phyloP scores from a whole-genome alignment of 2,888 invertebrate genomes.

The Ennomos quercinarius region DNA sequence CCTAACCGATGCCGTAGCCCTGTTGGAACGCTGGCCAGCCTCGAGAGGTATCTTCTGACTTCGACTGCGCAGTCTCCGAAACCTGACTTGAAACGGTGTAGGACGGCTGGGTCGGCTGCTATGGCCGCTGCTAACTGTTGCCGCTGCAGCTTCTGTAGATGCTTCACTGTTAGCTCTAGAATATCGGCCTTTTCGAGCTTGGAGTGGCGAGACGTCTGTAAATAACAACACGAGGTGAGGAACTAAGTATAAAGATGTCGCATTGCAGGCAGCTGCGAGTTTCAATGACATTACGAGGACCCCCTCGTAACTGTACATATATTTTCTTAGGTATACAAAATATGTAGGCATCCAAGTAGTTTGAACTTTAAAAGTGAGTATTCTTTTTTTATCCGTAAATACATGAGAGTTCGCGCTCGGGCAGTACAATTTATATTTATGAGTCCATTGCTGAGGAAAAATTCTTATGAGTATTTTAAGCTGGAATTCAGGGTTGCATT shows the following conservation, averaged over 20 bases:
- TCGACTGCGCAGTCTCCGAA: constrained; percentile 96
- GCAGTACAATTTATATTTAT: too few species aligned
- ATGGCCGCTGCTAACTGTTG: constrained; percentile 94
- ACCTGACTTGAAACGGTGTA: constrained; percentile 94
- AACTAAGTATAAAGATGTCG: constrained; percentile 6
- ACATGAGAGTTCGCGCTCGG: too few species aligned
- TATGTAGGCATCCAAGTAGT: too few species aligned
- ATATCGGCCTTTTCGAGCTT: constrained; percentile 98
- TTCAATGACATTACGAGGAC: background rate
- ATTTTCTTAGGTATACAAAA: background rate
- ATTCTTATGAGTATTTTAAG: too few species aligned
- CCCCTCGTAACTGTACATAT: background rate
- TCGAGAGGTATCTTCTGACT: constrained; percentile 89
- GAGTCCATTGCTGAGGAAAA: too few species aligned
- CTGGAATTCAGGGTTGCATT: too few species aligned
- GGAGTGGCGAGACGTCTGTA: constrained; percentile 95
- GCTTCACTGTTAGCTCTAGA: constrained; percentile 97
- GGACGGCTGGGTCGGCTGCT: constrained; percentile 92
- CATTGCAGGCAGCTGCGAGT: background rate
- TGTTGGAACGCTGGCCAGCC: constrained; percentile 87
- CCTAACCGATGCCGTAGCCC: constrained; percentile 87
- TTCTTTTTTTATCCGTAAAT: too few species aligned
- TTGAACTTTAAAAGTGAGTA: too few species aligned
- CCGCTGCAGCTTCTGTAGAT: constrained; percentile 94
- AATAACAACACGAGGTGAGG: constrained; percentile 53